Evolutionary conservation across 2,888 invertebrate genomes (phyloP).

Genomic region (Nomada goodeniana): DNA sequence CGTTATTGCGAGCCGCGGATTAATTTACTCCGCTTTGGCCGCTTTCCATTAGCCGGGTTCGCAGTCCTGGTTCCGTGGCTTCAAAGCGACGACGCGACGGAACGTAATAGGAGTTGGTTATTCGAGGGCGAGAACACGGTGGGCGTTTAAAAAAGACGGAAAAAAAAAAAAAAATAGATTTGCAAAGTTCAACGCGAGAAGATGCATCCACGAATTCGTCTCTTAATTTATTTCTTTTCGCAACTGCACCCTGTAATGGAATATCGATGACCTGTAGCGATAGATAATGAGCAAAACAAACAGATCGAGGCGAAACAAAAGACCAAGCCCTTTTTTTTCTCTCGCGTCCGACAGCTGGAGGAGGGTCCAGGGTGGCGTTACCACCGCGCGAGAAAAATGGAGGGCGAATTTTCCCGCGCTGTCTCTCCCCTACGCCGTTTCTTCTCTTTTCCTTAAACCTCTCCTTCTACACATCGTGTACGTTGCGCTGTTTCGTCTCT

Average conservation of each 20-base stretch:
- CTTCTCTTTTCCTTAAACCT: constrained; percentile 28
- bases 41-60: constrained; percentile 11
- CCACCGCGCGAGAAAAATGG: constrained; percentile 70
- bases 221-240: constrained; percentile 64
- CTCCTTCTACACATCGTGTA: background rate
- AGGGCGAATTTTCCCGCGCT: constrained; percentile 77
- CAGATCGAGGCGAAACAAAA: constrained; percentile 61
- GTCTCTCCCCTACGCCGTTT: constrained; percentile 21
- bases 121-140: constrained; percentile 1
- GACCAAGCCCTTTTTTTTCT: constrained; percentile 52
- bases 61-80: background rate
- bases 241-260: constrained; percentile 55
- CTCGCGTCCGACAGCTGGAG: constrained; percentile 31
- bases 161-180: background rate
- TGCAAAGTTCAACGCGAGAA: constrained; percentile 29
- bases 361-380: constrained; percentile 60
- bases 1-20: constrained; percentile 20
- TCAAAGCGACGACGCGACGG: constrained; percentile 2
- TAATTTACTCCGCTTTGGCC: constrained; percentile 36
- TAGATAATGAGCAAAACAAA: constrained; percentile 74
- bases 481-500: background rate
- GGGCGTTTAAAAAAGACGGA: constrained; percentile 2
- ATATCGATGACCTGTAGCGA: constrained; percentile 60
- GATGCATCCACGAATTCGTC: constrained; percentile 46
- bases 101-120: background rate